Evolutionary conservation across 2,113 vertebrate genomes (phyloP), one percentile per base, ranked within the genome.

Genomic region (Cygnus atratus): DNA sequence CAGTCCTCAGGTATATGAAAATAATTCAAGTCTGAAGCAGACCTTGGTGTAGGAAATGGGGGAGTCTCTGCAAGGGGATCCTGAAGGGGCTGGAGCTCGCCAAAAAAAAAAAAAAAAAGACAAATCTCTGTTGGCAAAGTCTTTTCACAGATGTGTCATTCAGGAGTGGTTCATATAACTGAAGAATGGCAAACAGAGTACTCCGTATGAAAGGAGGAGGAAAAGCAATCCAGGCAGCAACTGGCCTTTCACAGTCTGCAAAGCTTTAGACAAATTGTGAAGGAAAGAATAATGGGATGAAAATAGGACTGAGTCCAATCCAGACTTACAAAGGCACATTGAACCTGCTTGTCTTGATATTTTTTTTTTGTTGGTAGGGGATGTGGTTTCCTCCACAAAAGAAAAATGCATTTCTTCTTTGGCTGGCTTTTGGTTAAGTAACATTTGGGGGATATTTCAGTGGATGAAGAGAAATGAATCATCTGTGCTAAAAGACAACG

Each of bases 231-330:
- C 85, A 13, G 1, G 66, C 81, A 89, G 77, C 3, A 0, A 24
- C 37, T 35, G 81, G 80, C 81, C 77, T 93, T 93, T 83, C 92
- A 72, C 63, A 83, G 88, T 9, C 88, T 87, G 77, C 76, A 70
- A 61, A 89, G 77, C 88, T 92, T 74, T 50, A 66, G 67, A 86
- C 72, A 86, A 89, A 89, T 50, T 50, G 76, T 57, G 76, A 90
- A 83, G 86, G 73, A 35, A 84, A 92, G 82, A 90, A 92, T 57
- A 94, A 90, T 76, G 86, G 89, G 82, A 84, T 92, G 89, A 80
- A 80, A 95, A 92, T 74, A 87, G 94, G 85, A 85, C 48, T 0
- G 6, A 61, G 81, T 66, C 85, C 85, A 92, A 81, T 66, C 83
- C 62, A 65, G 88, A 6, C 39, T 89, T 55, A 78, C 85, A 90